Evolutionary conservation across 2,113 vertebrate species (phyloP), one percentile per base, ranked within the genome.

Genomic region (Pionites leucogaster): DNA sequence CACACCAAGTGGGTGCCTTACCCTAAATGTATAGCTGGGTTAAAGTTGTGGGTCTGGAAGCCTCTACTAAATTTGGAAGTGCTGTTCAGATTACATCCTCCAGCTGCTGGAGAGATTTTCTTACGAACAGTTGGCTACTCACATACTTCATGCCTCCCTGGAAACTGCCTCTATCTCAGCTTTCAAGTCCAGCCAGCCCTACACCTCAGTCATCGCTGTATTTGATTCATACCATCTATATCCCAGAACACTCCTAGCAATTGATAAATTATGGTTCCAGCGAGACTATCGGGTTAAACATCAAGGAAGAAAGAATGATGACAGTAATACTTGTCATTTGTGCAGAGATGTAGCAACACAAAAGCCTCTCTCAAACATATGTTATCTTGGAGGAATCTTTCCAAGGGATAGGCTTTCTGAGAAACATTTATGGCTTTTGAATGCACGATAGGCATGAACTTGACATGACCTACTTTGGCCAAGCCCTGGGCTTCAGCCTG

Each of bases 41-140:
- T 84, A 35, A 65, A 84, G 35, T 50, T 69, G 84, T n/a, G 74
- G 59, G 47, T 82, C 72, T 93, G 80, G 60, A 94, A 82, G 59
- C 85, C 41, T 76, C 74, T 88, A 79, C 89, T 93, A 89, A 96
- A 93, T 93, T 89, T 90, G 88, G 81, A 91, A 93, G 25, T 28
- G 44, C 55, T 88, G 53, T 96, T 96, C 93, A 64, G 55, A 79
- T 96, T 87, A 92, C 67, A 89, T 70, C 53, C 83, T 95, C 86
- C 96, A 93, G 92, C 92, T 97, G 95, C 95, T 82, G 68, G 50
- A 72, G 78, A 95, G 91, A 96, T 97, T 95, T 91, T 91, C 90
- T 97, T 96, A 97, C 96, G 24, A 94, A 85, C 92, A 97, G 91
- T 93, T 97, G 95, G 92, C 93, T 89, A 16, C 68, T 59, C 59